Evolutionary conservation across 2,797 vertebrate species (phyloP).

Genomic region (Diplodus puntazzo): DNA sequence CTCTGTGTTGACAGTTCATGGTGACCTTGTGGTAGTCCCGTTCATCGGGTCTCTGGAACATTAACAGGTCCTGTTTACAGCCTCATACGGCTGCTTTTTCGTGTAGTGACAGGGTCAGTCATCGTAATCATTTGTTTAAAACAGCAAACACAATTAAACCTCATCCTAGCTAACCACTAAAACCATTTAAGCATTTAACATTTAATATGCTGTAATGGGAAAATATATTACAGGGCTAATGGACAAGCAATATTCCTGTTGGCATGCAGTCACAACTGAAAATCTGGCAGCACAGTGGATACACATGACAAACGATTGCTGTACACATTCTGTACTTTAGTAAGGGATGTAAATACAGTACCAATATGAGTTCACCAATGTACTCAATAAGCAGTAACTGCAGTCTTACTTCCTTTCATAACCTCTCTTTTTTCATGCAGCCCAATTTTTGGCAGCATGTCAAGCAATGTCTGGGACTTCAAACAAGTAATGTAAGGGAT

Average conservation of each 20-base stretch:
- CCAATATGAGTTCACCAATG: not conserved
- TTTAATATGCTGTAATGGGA: constrained; percentile 21
- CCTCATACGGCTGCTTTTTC: constrained; percentile 2
- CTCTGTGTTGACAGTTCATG: constrained; percentile 5
- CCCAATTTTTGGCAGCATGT: too few species aligned
- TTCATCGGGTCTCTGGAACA: not conserved
- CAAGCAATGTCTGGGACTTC: not conserved
- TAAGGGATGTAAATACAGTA: not conserved
- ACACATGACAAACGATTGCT: not conserved
- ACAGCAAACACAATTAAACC: constrained; percentile 25
- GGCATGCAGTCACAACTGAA: not conserved
- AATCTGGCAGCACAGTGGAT: not conserved
- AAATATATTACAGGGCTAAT: constrained; percentile 23
- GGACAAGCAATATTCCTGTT: constrained; percentile 15
- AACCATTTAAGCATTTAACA: constrained; percentile 8
- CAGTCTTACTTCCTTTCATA: too few species aligned
- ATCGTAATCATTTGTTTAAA: constrained; percentile 13
- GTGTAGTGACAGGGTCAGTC: constrained; percentile 10
- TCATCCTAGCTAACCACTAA: constrained; percentile 4
- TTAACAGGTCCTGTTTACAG: not conserved
- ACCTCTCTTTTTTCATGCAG: not conserved
- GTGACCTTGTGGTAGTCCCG: not conserved
- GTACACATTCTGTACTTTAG: not conserved
- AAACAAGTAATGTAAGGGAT: not conserved
- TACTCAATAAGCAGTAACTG: not conserved